phyloP scores from a whole-genome alignment of 2,797 vertebrate genomes.

The Anas acuta region DNA sequence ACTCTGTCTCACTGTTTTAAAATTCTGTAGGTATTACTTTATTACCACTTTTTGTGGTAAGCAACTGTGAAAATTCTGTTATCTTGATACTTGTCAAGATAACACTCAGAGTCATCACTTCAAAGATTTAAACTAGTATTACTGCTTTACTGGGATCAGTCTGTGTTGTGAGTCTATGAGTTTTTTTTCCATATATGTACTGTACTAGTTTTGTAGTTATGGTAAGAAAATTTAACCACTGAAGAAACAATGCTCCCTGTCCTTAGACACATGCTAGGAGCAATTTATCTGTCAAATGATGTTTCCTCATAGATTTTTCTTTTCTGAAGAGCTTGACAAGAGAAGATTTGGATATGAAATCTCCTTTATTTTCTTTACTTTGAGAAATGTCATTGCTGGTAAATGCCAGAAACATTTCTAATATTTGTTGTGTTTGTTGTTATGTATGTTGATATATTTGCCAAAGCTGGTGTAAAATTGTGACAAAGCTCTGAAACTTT shows the following conservation, averaged over 20 bases:
- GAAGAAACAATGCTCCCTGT: not conserved
- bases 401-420: not conserved
- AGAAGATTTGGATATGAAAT: slow-evolving; percentile 18
- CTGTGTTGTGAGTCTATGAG: not conserved
- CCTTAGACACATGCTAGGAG: not conserved
- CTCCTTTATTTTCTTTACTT: not conserved
- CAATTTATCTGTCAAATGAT: slow-evolving; percentile 12
- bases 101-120: not conserved
- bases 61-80: not conserved
- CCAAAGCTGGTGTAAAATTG: not conserved
- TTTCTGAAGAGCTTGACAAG: slow-evolving; percentile 1
- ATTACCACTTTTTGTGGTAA: not conserved
- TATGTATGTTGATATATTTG: not conserved
- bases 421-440: not conserved
- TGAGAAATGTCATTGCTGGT: slow-evolving; percentile 7
- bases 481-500: not conserved
- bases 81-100: not conserved
- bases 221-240: not conserved
- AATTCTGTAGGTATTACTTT: not conserved
- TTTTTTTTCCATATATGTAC: not conserved
- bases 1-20: not conserved
- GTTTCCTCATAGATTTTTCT: not conserved
- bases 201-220: not conserved
- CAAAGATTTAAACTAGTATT: not conserved
- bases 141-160: not conserved